Conservation (phyloP, 2,797 vertebrate genomes). For the Gadopsis bispinosus region DNA sequence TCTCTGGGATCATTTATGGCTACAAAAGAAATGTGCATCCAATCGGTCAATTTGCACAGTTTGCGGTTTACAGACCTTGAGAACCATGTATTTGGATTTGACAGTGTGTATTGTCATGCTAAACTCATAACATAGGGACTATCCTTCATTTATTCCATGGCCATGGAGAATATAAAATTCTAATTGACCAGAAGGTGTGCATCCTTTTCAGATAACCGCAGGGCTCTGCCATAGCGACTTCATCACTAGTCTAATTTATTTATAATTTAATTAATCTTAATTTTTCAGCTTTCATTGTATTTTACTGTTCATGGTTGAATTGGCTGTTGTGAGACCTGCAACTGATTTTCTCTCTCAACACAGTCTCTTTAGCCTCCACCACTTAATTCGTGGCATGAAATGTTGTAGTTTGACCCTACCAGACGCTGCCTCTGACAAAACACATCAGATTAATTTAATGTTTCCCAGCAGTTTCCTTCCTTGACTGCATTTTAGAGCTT, state of each 20-base stretch:
- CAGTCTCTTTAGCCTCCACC: background rate
- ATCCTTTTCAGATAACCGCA: conserved; percentile 21
- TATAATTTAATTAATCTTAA: background rate
- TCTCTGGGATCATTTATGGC: background rate
- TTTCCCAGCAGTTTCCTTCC: too few relatives aligned
- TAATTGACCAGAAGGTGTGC: conserved; percentile 20
- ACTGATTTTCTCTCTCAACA: background rate
- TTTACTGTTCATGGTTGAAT: conserved; percentile 11
- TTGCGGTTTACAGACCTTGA: background rate
- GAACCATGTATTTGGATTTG: background rate
- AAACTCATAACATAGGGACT: background rate
- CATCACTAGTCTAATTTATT: conserved; percentile 6
- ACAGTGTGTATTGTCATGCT: background rate
- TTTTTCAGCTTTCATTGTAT: conserved; percentile 20
- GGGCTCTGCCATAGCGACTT: background rate
- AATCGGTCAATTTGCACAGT: background rate
- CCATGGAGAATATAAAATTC: conserved; percentile 1
- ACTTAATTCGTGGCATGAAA: too few relatives aligned
- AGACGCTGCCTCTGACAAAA: too few relatives aligned
- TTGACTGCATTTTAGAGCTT: too few relatives aligned
- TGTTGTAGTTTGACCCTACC: too few relatives aligned
- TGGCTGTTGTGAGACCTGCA: background rate
- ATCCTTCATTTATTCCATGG: conserved; percentile 4
- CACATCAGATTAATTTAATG: too few relatives aligned
- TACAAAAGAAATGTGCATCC: background rate